phyloP scores from a whole-genome alignment of 2,113 vertebrate genomes.

The Parus major region DNA sequence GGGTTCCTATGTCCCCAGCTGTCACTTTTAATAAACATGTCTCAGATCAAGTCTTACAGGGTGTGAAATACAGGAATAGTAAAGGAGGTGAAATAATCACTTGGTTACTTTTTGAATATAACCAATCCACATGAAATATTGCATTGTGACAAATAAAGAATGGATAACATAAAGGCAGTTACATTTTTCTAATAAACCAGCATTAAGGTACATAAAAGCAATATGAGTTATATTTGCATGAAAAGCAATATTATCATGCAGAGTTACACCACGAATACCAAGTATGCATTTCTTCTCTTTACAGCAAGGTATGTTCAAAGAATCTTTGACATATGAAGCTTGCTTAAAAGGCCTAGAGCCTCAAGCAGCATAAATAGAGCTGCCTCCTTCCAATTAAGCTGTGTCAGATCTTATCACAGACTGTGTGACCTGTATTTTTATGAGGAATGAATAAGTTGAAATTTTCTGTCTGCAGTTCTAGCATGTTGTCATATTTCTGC shows the following conservation, averaged over 20 bases:
- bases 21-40: neutral
- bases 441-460: neutral
- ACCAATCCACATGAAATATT: neutral
- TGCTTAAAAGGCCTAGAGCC: neutral
- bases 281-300: neutral
- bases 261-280: neutral
- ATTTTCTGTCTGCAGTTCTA: neutral
- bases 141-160: neutral
- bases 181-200: neutral
- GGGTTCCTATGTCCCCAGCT: neutral
- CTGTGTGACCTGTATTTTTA: neutral
- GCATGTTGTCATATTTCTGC: neutral
- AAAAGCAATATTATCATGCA: neutral
- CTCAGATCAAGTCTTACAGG: neutral
- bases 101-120: neutral
- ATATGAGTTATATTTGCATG: neutral
- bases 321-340: neutral
- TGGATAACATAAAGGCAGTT: neutral
- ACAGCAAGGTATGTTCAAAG: neutral
- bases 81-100: neutral
- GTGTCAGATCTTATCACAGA: neutral
- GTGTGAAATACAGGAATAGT: neutral
- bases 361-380: neutral
- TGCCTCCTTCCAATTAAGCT: neutral
- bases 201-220: neutral